A percentile compares a stretch with the other conserved stretches of the same genome.
Conservation (phyloP, 2,113 vertebrate species). For the Leptocoma aspasia region DNA sequence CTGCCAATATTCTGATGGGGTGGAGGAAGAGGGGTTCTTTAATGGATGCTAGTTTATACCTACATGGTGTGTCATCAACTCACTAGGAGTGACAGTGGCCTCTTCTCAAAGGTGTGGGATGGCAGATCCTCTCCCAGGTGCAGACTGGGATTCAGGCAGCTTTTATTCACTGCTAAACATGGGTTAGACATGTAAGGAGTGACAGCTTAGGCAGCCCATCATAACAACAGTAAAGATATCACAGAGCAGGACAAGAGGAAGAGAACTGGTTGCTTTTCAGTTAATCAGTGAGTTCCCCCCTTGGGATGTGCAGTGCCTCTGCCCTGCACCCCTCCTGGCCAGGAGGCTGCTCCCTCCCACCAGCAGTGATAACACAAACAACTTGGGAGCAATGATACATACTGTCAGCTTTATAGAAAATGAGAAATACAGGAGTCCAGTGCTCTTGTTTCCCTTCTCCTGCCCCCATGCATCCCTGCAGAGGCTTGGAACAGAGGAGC, state of each 20-base stretch:
- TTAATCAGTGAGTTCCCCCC: not conserved
- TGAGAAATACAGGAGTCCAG: not conserved
- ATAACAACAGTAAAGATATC: not conserved
- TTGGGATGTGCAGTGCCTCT: not conserved
- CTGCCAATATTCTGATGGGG: not conserved
- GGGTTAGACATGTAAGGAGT: not conserved
- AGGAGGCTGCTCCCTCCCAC: not conserved
- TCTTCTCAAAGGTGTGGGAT: not conserved
- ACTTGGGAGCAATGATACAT: not conserved
- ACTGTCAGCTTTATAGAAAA: not conserved
- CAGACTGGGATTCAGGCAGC: not conserved
- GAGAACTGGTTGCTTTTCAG: not conserved
- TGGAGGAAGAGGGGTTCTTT: not conserved
- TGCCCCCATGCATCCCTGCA: constrained; percentile 82
- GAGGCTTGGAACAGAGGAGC: constrained; percentile 80
- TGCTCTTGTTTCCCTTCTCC: constrained; percentile 19
- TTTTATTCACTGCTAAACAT: not conserved
- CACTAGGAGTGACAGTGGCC: not conserved
- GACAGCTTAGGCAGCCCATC: not conserved
- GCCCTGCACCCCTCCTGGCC: not conserved
- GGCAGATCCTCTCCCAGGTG: not conserved
- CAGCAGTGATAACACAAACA: not conserved
- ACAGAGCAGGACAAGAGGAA: not conserved
- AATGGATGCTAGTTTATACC: not conserved
- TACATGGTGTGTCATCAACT: not conserved